Percentiles rank a stretch among this genome's conserved stretches.
phyloP scores from a whole-genome alignment of 1,140 invertebrate genomes.

The Hypsibius dujardini region DNA sequence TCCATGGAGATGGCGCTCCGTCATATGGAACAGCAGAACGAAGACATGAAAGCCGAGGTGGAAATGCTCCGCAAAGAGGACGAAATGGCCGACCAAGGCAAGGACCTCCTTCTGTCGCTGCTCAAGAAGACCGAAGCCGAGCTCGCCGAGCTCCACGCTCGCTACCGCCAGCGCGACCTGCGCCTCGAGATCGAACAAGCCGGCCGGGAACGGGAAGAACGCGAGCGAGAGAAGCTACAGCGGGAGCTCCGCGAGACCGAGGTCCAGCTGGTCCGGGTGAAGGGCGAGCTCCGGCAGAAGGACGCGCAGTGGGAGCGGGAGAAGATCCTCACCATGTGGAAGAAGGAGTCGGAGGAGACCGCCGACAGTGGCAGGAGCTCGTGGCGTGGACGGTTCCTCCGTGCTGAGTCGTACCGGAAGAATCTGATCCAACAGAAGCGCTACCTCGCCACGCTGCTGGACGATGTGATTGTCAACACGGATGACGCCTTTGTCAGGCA shows the following conservation, averaged over 20 bases:
- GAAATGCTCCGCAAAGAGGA: slow-evolving; percentile 25
- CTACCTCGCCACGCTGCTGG: not conserved
- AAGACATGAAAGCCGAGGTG: slow-evolving; percentile 25
- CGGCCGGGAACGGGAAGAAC: not conserved
- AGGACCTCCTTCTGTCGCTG: slow-evolving; percentile 4
- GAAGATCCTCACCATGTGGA: slow-evolving; percentile 5
- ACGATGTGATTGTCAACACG: not conserved
- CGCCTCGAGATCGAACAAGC: not conserved
- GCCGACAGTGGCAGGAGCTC: not conserved
- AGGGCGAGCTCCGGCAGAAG: not conserved
- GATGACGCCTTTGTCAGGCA: not conserved
- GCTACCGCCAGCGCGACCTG: not conserved
- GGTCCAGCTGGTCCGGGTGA: not conserved
- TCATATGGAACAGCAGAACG: slow-evolving; percentile 25
- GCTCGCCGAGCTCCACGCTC: not conserved
- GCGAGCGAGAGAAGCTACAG: not conserved
- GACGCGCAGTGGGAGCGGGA: not conserved
- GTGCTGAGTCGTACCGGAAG: not conserved
- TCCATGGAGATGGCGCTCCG: not conserved
- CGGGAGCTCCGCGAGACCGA: not conserved
- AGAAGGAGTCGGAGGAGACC: not conserved
- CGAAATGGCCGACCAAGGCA: slow-evolving; percentile 14
- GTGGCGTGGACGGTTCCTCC: not conserved
- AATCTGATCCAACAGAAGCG: not conserved
- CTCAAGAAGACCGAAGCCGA: slow-evolving; percentile 1